Base-by-base conservation (phyloP, 2,797 vertebrate genomes). In the Ptychobarbus kaznakovi region DNA sequence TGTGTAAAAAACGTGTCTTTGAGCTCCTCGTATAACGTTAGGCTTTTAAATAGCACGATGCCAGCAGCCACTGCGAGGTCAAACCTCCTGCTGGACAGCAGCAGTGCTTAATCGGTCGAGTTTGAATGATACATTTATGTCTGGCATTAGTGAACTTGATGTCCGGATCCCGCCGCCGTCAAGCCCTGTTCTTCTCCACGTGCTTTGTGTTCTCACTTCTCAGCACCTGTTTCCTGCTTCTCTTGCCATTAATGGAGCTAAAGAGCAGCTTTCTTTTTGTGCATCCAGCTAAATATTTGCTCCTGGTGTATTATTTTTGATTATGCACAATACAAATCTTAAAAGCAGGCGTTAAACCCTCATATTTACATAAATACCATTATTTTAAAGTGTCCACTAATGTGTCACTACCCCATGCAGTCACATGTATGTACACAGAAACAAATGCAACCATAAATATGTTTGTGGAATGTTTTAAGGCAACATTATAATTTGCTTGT, bases 221-320 rank as follows among this genome's bases (percentile, higher is more conserved):
- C 75, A 44, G 53, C 49, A 65, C 83, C 79, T 44, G 81, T 66
- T 81, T 82, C 66, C 80, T 82, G 74, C 56, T 73, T 49, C 28
- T 68, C 69, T 22, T 80, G 18, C 49, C 70, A 32, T n/a, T 1
- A 3, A 49, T 51, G 40, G 11, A 42, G 46, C 70, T 68, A 2
- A 80, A 73, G 28, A 22, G 3, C 38, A 63, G 13, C 53, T 16
- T 53, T 3, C 49, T 40, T 40, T 28, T 12, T 78, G 49, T 6
- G 6, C 7, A 2, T 58, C 25, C 0, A 68, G n/a, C 46, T 42
- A 22, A n/a, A 20, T 56, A 20, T 42, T 7, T 42, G 28, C 10
- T 28, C 2, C 22, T 44, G 3, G 35, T 56, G 9, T 46, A 9
- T 63, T 40, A 2, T 32, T 40, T 13, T 49, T 22, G 2, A 46